Percentiles rank a stretch among this genome's conserved stretches.
Conservation (phyloP, 2,113 vertebrate species). For the Hyaena hyaena region DNA sequence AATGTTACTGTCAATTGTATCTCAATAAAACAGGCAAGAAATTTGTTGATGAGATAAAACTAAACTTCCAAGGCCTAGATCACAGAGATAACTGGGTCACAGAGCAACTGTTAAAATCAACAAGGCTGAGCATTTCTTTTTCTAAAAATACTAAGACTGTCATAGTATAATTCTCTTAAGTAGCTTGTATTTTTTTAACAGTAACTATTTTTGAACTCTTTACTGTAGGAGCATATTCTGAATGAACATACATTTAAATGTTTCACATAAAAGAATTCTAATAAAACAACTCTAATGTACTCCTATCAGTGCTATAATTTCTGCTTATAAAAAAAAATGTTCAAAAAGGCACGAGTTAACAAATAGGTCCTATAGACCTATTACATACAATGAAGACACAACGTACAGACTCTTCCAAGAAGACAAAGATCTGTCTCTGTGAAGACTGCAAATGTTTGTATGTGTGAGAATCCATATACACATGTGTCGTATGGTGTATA, state of each 20-base stretch:
- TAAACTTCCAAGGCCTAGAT: background rate
- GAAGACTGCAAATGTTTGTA: background rate
- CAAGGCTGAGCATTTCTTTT: background rate
- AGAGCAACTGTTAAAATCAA: background rate
- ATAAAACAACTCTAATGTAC: background rate
- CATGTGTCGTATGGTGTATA: rapidly evolving
- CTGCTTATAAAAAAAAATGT: background rate
- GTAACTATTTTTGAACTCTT: background rate
- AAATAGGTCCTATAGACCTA: background rate
- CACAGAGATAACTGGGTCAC: background rate
- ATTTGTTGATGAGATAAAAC: background rate
- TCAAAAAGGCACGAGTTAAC: background rate
- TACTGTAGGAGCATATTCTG: background rate
- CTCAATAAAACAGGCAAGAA: background rate
- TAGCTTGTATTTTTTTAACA: background rate
- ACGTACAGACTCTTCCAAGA: background rate
- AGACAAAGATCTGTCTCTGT: background rate
- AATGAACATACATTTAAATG: background rate
- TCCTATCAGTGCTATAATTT: background rate
- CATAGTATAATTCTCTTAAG: background rate
- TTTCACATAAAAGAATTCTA: background rate
- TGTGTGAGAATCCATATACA: background rate
- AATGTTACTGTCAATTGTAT: background rate
- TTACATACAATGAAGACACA: background rate
- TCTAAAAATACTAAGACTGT: background rate